These are phyloP conservation scores for Pachydiplax longipennis DNA, from an alignment of 2,888 invertebrate species.

Conservation along the genomic window DNA sequence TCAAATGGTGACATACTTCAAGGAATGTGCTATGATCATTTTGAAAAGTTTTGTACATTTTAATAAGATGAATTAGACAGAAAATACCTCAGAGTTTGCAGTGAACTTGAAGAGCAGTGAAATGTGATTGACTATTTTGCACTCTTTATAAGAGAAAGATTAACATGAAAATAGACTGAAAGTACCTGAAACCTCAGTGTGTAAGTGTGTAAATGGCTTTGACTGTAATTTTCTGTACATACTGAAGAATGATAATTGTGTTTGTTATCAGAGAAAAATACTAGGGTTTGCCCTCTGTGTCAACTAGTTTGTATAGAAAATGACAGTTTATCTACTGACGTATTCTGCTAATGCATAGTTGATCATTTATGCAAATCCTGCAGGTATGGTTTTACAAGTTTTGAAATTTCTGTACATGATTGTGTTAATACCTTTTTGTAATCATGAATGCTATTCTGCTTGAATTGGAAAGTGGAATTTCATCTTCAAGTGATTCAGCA, in stretches of 20 bases:
- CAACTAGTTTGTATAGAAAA: conserved; percentile 12
- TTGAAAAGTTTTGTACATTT: background rate
- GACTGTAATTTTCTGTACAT: conserved; percentile 30
- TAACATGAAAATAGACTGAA: background rate
- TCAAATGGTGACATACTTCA: background rate
- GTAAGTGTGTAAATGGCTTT: conserved; percentile 21
- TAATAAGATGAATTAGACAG: background rate
- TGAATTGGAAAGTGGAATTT: conserved; percentile 12
- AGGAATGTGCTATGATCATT: background rate
- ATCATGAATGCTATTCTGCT: background rate
- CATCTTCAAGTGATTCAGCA: conserved; percentile 7
- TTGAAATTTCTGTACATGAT: background rate
- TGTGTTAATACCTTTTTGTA: background rate
- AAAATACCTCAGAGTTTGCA: background rate
- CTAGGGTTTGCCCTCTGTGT: background rate
- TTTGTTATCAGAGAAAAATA: background rate
- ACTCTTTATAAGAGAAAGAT: conserved; percentile 13
- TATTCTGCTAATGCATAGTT: conserved; percentile 3
- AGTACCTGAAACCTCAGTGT: conserved; percentile 39
- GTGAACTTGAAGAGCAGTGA: background rate
- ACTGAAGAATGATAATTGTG: background rate
- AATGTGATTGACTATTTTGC: background rate
- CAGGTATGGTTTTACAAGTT: conserved; percentile 2
- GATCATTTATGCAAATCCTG: background rate
- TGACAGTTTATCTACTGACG: background rate